Conservation (phyloP, 2,888 invertebrate species). For the Slavum lentiscoides region DNA sequence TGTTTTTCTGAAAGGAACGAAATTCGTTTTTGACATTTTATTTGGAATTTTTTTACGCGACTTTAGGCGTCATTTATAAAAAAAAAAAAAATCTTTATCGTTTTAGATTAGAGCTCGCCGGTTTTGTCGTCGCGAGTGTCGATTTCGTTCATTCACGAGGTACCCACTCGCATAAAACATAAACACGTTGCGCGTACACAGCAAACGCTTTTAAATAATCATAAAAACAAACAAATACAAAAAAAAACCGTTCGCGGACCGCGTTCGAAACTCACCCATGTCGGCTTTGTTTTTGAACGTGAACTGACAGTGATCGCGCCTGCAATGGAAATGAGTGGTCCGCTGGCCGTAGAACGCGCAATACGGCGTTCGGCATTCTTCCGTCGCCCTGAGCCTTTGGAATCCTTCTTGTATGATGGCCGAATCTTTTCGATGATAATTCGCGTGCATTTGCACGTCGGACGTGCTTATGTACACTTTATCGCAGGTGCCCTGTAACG, state of each 20-base stretch:
- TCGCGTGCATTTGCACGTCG: slow-evolving; percentile 99
- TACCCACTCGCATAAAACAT: no score
- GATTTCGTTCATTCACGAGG: no score
- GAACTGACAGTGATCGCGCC: slow-evolving; percentile 85
- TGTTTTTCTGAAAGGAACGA: slow-evolving; percentile 78
- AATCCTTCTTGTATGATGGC: slow-evolving; percentile 98
- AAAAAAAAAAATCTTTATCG: no score
- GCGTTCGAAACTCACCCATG: slow-evolving; percentile 78
- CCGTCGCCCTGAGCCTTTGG: slow-evolving; percentile 92
- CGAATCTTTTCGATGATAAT: slow-evolving; percentile 96
- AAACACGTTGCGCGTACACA: no score
- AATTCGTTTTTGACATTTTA: no score
- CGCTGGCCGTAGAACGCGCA: slow-evolving; percentile 92
- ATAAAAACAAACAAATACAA: background rate
- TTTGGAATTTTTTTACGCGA: no score
- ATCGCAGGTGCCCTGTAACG: slow-evolving; percentile 61
- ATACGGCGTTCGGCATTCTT: slow-evolving; percentile 88
- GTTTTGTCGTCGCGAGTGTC: no score
- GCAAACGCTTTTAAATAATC: background rate
- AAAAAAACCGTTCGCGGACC: background rate
- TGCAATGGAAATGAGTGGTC: slow-evolving; percentile 97
- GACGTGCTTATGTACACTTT: slow-evolving; percentile 94
- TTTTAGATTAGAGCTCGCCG: no score
- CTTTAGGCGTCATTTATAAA: no score
- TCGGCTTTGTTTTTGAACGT: slow-evolving; percentile 99